Conservation (phyloP, 2,113 vertebrate genomes). For the Actinemys pallida region DNA sequence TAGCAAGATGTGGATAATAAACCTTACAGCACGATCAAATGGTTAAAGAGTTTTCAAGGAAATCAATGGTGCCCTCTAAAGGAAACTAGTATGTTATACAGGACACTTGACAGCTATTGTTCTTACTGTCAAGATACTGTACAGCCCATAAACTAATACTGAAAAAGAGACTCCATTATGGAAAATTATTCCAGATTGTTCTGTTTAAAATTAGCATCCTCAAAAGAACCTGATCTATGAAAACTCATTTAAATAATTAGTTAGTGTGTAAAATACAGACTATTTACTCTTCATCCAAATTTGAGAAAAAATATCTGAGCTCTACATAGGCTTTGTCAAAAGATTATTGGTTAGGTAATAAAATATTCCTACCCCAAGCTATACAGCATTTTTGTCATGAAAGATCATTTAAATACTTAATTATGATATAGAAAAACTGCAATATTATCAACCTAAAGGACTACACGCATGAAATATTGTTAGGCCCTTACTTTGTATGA, state of each 20-base stretch:
- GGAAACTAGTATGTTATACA: slow-evolving; percentile 65
- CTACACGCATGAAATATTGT: background rate
- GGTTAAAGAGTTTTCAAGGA: slow-evolving; percentile 33
- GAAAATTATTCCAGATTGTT: background rate
- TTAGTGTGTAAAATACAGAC: background rate
- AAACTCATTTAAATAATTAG: background rate
- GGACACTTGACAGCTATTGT: background rate
- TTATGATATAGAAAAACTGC: background rate
- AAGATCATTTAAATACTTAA: background rate
- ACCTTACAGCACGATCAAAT: background rate
- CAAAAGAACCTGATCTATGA: background rate
- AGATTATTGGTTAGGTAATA: background rate
- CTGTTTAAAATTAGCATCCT: background rate
- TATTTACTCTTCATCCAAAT: background rate
- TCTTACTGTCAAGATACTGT: background rate
- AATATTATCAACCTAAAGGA: accelerated
- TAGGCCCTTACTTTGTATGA: background rate
- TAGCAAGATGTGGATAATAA: background rate
- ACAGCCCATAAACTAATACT: background rate
- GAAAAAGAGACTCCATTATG: background rate
- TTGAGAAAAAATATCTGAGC: background rate
- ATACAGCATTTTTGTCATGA: background rate
- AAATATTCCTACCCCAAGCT: background rate
- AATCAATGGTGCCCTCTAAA: slow-evolving; percentile 84
- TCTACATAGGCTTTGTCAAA: background rate